A percentile compares a stretch with the other conserved stretches of the same genome.
Conservation (phyloP, 1,140 invertebrate species). For the Coboldia fuscipes region DNA sequence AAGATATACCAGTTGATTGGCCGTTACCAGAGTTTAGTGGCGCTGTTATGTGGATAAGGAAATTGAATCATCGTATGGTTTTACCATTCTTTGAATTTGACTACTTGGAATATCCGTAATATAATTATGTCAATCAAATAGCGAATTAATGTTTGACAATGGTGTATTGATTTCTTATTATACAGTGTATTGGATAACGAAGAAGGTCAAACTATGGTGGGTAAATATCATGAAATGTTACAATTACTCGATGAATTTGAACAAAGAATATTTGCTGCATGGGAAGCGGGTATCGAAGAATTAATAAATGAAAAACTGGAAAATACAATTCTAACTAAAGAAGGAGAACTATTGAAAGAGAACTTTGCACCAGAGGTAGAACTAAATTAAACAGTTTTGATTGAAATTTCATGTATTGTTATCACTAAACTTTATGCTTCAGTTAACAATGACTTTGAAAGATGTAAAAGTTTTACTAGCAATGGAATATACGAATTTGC, state of each 20-base stretch:
- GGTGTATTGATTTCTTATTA: not conserved
- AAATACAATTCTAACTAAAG: constrained; percentile 15
- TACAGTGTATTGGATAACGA: constrained; percentile 8
- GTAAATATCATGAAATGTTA: constrained; percentile 20
- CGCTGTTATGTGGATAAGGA: constrained; percentile 34
- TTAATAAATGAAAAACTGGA: constrained; percentile 14
- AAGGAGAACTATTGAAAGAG: constrained; percentile 11
- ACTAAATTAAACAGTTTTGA: too few species aligned
- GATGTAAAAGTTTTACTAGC: constrained; percentile 11
- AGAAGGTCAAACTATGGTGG: constrained; percentile 11
- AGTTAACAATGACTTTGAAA: constrained; percentile 10
- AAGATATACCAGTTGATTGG: constrained; percentile 23
- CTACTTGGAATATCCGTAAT: constrained; percentile 9
- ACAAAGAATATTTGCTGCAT: constrained; percentile 14
- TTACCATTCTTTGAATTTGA: constrained; percentile 25
- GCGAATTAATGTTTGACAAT: constrained; percentile 8
- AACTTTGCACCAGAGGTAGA: constrained; percentile 24
- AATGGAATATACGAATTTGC: constrained; percentile 8
- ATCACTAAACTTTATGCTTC: not conserved
- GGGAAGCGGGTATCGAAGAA: constrained; percentile 14
- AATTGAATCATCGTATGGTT: constrained; percentile 28
- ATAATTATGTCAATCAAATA: too few species aligned
- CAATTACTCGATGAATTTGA: constrained; percentile 12
- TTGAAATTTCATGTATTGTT: constrained; percentile 24
- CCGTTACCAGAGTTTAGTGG: constrained; percentile 42